Conservation (phyloP, 2,113 vertebrate genomes). For the Larimichthys crocea region DNA sequence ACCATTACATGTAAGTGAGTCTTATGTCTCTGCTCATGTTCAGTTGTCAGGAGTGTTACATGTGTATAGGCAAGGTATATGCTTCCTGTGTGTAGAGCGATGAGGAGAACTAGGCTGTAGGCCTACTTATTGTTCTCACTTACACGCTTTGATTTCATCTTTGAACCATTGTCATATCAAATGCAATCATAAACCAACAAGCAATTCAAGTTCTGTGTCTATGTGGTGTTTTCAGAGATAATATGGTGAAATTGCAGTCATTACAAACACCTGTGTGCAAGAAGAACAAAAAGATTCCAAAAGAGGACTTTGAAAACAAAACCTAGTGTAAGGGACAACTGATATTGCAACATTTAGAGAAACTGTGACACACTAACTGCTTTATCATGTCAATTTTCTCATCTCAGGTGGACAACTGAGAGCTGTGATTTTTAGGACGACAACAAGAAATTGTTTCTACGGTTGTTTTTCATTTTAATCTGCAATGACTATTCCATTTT, state of each 20-base stretch:
- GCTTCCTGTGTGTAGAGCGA: not conserved
- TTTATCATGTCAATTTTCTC: not conserved
- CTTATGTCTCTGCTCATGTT: not conserved
- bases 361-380: not conserved
- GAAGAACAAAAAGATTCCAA: not conserved
- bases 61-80: not conserved
- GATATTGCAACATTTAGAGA: not conserved
- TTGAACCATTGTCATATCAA: not conserved
- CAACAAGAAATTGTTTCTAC: not conserved
- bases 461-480: not conserved
- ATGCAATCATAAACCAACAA: not conserved
- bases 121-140: not conserved
- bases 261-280: not conserved
- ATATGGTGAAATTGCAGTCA: not conserved
- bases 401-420: not conserved
- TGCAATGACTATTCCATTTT: not conserved
- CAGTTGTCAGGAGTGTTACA: not conserved
- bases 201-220: not conserved
- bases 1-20: not conserved
- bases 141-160: not conserved
- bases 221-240: not conserved
- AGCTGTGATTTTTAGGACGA: not conserved
- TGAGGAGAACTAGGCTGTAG: not conserved
- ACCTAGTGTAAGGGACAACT: too few relatives aligned
- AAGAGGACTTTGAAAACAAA: not conserved